phyloP scores from a whole-genome alignment of 1,140 invertebrate genomes.

The Brachionus plicatilis region DNA sequence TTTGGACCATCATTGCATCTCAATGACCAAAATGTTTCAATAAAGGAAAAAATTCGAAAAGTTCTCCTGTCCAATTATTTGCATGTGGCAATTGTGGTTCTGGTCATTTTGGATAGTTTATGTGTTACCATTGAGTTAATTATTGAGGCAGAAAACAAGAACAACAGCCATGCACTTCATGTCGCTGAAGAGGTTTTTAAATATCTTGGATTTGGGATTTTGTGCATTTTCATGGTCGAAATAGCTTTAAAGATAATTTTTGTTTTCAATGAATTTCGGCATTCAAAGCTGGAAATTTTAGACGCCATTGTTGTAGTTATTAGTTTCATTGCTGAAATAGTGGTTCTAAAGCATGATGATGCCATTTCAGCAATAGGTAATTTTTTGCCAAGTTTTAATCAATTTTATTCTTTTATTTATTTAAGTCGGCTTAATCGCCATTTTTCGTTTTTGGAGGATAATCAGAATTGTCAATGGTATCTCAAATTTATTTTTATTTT shows the following conservation, averaged over 20 bases:
- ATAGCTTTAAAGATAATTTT: not conserved
- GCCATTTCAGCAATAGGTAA: not conserved
- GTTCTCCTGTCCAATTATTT: constrained; percentile 10
- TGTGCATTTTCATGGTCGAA: constrained; percentile 26
- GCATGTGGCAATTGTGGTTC: not conserved
- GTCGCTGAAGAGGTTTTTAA: not conserved
- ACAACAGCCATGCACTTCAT: not conserved
- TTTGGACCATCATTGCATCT: constrained; percentile 17
- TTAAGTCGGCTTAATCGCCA: not conserved
- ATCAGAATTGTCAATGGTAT: constrained; percentile 36
- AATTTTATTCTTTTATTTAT: not conserved
- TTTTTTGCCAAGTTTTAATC: not conserved
- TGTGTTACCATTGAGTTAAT: constrained; percentile 18
- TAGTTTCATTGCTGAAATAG: constrained; percentile 29
- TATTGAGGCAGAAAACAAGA: constrained; percentile 3
- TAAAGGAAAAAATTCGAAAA: not conserved
- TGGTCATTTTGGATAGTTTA: constrained; percentile 7
- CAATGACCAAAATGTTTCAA: not conserved
- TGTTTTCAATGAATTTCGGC: not conserved
- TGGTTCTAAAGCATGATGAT: not conserved
- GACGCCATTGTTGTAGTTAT: constrained; percentile 6
- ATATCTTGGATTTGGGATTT: constrained; percentile 12
- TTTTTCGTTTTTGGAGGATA: constrained; percentile 29
- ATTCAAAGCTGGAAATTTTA: constrained; percentile 27
- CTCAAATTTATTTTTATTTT: not conserved